Percentiles rank a stretch among this genome's conserved stretches.
phyloP scores from a whole-genome alignment of 2,797 vertebrate species.

The Zenarchopterus dispar region DNA sequence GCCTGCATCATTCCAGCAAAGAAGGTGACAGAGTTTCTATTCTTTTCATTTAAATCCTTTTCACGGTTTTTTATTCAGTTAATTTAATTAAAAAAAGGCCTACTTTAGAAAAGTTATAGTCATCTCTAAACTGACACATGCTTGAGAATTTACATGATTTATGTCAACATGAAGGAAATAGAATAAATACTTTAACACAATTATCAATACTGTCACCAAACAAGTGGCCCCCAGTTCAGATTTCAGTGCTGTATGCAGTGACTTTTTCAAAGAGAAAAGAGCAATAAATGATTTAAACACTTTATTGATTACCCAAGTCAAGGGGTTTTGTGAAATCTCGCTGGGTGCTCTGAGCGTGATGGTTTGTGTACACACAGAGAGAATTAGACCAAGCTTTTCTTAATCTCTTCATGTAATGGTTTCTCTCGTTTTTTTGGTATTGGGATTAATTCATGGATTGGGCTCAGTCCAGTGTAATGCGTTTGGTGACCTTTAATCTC shows the following conservation, averaged over 20 bases:
- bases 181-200: background rate
- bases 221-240: conserved; percentile 13
- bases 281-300: conserved; percentile 31
- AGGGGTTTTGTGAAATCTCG: conserved; percentile 43
- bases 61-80: too few species aligned
- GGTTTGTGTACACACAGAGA: conserved; percentile 59
- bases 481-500: conserved; percentile 88
- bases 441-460: conserved; percentile 93
- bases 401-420: conserved; percentile 89
- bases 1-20: too few species aligned
- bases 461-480: conserved; percentile 87
- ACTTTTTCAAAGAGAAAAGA: conserved; percentile 42
- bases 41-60: too few species aligned
- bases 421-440: conserved; percentile 78
- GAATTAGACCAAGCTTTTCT: conserved; percentile 78
- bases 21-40: too few species aligned
- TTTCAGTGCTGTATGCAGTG: conserved; percentile 1
- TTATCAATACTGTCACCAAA: conserved; percentile 25
- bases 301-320: conserved; percentile 28
- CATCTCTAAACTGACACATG: too few species aligned
- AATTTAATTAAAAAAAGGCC: too few species aligned
- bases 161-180: background rate
- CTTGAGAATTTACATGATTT: too few species aligned
- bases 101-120: too few species aligned
- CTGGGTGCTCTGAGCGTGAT: conserved; percentile 21